These are phyloP conservation scores for Seira ritae DNA, from an alignment of 2,888 invertebrate species.

Conservation along the genomic window DNA sequence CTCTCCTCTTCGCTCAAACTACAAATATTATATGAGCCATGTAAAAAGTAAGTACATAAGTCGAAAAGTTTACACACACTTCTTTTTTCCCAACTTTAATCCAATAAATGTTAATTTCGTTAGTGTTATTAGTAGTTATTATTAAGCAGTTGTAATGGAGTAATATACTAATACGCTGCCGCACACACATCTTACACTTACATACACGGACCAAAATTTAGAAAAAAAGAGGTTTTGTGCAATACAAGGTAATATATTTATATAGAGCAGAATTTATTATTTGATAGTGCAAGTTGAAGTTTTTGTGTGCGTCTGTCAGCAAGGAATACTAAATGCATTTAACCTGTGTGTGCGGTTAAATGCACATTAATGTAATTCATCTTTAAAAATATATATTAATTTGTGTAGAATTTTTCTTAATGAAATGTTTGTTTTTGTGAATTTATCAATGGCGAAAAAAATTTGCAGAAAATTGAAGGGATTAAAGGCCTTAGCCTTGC, in stretches of 20 bases:
- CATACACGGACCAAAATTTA: neutral
- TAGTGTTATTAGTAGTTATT: too few species aligned
- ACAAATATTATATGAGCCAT: too few species aligned
- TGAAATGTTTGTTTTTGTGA: too few species aligned
- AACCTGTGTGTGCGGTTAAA: neutral
- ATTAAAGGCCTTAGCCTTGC: neutral
- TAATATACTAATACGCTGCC: neutral
- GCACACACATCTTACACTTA: neutral
- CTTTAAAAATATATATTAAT: neutral
- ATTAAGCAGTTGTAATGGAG: too few species aligned
- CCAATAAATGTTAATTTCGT: slow-evolving; percentile 13
- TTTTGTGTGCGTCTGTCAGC: neutral
- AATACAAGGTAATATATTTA: neutral
- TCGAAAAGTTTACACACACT: neutral
- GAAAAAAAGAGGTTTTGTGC: slow-evolving; percentile 3
- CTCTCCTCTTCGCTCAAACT: too few species aligned
- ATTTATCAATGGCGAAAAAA: neutral
- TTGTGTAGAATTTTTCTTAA: neutral
- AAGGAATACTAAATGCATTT: neutral
- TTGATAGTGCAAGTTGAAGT: neutral
- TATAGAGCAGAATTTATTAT: slow-evolving; percentile 1
- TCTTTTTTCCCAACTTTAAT: neutral
- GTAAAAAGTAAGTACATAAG: neutral
- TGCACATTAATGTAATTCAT: neutral
- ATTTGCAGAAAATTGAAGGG: neutral